Percentiles rank a stretch among this genome's conserved stretches.
These are phyloP conservation scores for Mobula birostris DNA, from an alignment of 2,113 vertebrate species.

Conservation along the genomic window DNA sequence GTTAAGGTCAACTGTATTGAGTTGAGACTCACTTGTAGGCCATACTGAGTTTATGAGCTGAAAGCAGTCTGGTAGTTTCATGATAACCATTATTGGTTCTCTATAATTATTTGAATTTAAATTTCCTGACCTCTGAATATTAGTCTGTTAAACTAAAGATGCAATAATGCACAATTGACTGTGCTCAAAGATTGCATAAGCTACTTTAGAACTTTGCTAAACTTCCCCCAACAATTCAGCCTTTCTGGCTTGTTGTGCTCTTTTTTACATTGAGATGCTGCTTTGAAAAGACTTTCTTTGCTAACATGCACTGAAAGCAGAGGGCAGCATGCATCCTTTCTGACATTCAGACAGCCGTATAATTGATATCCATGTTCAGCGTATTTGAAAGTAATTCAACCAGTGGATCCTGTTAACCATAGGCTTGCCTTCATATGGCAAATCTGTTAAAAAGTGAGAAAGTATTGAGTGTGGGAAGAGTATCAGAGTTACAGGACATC, in stretches of 20 bases:
- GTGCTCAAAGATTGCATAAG: background rate
- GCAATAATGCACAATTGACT: no score
- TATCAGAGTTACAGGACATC: background rate
- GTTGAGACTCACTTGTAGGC: no score
- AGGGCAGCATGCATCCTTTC: conserved; percentile 10
- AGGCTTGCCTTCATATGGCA: background rate
- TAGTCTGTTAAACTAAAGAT: no score
- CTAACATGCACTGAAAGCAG: conserved; percentile 7
- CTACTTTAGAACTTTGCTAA: background rate
- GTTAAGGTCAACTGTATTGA: no score
- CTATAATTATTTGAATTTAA: no score
- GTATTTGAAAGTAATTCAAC: background rate
- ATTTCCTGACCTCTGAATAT: no score
- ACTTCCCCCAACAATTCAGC: background rate
- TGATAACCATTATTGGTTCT: no score
- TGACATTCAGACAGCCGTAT: background rate
- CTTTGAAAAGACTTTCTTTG: background rate
- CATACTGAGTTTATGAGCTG: no score
- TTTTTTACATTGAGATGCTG: background rate
- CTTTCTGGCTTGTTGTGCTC: background rate
- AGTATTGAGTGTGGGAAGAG: background rate
- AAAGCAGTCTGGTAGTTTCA: no score
- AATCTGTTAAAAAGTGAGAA: background rate
- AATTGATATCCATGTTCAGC: conserved; percentile 30
- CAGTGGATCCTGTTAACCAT: background rate